Base-by-base conservation (phyloP, 2,888 invertebrate species). In the Crioceris asparagi region DNA sequence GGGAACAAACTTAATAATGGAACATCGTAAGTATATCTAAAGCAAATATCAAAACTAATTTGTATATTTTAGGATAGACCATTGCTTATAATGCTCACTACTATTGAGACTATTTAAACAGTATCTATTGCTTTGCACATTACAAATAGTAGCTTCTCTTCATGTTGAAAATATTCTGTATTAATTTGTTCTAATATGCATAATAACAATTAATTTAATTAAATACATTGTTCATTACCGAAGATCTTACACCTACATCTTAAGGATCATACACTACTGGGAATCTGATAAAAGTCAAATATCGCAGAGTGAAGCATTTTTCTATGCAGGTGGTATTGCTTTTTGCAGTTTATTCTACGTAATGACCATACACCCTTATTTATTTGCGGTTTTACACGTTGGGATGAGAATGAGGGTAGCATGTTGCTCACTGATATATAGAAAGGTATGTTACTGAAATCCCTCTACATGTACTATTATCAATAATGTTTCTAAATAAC, bases 351-450 rank as follows among this genome's bases (percentile, higher is more conserved):
- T 73, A 0, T 61, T 77, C 36, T 66, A 74, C 36, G 71, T 82
- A 11, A 66, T 83, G 48, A 67, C 77, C 10, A 74, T 77, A 51
- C 85, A 87, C 59, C 83, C 83, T 1, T 81, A 78, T 44, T 77
- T 78, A 58, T 71, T 81, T 52, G 74, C 69, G 29, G 67, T 71
- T 18, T 69, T 72, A 51, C 75, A 79, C 52, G 68, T 75, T 10
- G 85, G 85, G 21, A 79, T 83, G 81, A 70, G 77, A 54, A 64
- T 83, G 23, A 67, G 85, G 45, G 68, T 83, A 1, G 81, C 83
- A 0, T 74, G 77, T 38, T 77, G 82, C 51, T 75, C 81, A 0
- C 60, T 86, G 2, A 71, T 87, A 56, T 85, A 80, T 54, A 72
- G 81, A 64, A 87, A 87, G 73, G 83, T 52, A 26, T 12, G 29